Percentiles rank a stretch among this genome's conserved stretches.
Conservation (phyloP, 2,888 invertebrate species). For the Prosapia bicincta region DNA sequence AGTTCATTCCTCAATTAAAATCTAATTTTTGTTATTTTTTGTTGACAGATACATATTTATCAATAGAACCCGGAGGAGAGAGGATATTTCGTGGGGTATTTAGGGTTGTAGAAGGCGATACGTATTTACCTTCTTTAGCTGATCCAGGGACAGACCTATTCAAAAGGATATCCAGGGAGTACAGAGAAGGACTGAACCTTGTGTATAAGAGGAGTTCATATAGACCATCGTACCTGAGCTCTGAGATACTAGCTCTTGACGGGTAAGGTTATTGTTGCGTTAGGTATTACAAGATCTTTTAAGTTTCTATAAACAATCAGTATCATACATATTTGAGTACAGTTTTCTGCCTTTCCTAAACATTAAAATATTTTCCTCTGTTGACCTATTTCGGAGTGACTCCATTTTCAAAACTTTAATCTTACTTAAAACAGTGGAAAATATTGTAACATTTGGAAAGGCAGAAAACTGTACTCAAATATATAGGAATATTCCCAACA, state of each 20-base stretch:
- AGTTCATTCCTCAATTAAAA: not conserved
- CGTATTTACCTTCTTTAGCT: constrained; percentile 63
- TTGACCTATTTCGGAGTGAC: no score
- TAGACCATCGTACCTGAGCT: constrained; percentile 69
- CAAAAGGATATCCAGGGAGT: constrained; percentile 67
- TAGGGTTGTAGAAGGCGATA: constrained; percentile 65
- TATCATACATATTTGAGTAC: no score
- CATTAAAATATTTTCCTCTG: no score
- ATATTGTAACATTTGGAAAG: no score
- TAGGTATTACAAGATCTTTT: no score
- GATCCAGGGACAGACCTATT: constrained; percentile 66
- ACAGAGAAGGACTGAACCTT: constrained; percentile 71
- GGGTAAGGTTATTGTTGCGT: no score
- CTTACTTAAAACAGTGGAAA: no score
- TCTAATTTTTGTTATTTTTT: not conserved
- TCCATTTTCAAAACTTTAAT: no score
- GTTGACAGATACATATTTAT: constrained; percentile 68
- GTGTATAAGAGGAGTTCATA: constrained; percentile 70
- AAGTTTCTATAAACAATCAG: no score
- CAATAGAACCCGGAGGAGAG: constrained; percentile 68
- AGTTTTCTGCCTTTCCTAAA: no score
- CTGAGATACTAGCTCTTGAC: constrained; percentile 80
- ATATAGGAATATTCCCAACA: no score
- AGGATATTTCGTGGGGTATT: constrained; percentile 81
- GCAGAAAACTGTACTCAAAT: no score